phyloP scores from a whole-genome alignment of 2,113 vertebrate species.

The Bungarus multicinctus region DNA sequence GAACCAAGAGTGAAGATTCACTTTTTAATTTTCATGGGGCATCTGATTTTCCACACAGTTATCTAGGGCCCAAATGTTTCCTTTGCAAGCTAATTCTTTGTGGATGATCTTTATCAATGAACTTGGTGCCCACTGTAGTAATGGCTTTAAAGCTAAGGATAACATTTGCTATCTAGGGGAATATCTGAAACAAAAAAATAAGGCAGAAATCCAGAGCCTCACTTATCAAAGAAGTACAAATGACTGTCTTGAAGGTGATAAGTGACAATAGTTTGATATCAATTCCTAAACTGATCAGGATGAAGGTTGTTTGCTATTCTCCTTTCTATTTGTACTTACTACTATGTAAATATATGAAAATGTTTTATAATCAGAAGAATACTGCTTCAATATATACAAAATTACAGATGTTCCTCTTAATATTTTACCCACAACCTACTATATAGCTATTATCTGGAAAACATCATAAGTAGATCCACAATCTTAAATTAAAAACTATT shows the following conservation, averaged over 20 bases:
- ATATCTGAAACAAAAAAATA: neutral
- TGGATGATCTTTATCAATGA: neutral
- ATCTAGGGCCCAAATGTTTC: neutral
- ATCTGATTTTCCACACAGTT: neutral
- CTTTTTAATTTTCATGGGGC: neutral
- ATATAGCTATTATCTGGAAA: neutral
- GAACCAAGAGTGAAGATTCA: neutral
- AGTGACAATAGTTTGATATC: neutral
- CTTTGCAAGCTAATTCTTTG: neutral
- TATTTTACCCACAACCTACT: neutral
- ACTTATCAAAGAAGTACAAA: neutral
- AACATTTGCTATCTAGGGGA: neutral
- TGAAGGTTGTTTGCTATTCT: neutral
- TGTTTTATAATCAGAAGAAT: neutral
- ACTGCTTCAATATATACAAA: neutral
- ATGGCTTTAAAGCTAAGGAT: neutral
- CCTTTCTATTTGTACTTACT: neutral
- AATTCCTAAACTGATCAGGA: neutral
- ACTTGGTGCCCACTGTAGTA: neutral
- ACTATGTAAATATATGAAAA: neutral
- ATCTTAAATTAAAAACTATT: neutral
- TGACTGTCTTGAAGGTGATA: neutral
- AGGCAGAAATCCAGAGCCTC: neutral
- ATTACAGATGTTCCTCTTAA: neutral
- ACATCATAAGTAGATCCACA: neutral